A percentile compares a stretch with the other conserved stretches of the same genome.
Conservation (phyloP, 2,888 invertebrate species). For the Homarus gammarus region DNA sequence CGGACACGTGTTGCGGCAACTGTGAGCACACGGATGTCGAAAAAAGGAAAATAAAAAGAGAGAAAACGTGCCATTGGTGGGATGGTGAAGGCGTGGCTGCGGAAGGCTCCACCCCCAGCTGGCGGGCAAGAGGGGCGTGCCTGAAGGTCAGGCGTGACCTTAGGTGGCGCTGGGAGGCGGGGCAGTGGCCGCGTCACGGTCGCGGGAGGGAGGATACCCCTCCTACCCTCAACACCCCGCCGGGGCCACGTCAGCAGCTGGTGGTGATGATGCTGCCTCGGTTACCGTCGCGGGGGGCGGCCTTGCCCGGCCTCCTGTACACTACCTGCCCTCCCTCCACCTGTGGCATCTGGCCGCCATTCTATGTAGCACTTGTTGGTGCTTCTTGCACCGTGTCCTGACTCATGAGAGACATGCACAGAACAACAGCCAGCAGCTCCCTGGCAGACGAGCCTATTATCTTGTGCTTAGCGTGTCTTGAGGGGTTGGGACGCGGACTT, state of each 20-base stretch:
- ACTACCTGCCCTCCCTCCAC: background rate
- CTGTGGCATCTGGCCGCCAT: background rate
- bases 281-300: background rate
- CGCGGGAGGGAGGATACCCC: background rate
- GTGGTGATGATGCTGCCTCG: background rate
- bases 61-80: constrained; percentile 29
- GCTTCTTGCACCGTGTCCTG: too few species aligned
- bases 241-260: constrained; percentile 57
- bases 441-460: too few species aligned
- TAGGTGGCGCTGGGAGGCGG: constrained; percentile 66
- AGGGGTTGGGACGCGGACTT: too few species aligned
- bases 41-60: background rate
- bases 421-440: too few species aligned
- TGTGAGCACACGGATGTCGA: constrained; percentile 2
- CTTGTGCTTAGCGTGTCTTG: too few species aligned
- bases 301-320: constrained; percentile 5
- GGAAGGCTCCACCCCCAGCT: constrained; percentile 42
- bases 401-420: too few species aligned
- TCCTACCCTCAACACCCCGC: background rate
- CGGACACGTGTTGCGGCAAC: constrained; percentile 36
- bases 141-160: constrained; percentile 71
- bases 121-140: constrained; percentile 63
- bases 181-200: constrained; percentile 70
- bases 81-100: constrained; percentile 35
- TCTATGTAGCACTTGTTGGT: too few species aligned